Conservation (phyloP, 2,797 vertebrate genomes). For the Novumbra hubbsi region DNA sequence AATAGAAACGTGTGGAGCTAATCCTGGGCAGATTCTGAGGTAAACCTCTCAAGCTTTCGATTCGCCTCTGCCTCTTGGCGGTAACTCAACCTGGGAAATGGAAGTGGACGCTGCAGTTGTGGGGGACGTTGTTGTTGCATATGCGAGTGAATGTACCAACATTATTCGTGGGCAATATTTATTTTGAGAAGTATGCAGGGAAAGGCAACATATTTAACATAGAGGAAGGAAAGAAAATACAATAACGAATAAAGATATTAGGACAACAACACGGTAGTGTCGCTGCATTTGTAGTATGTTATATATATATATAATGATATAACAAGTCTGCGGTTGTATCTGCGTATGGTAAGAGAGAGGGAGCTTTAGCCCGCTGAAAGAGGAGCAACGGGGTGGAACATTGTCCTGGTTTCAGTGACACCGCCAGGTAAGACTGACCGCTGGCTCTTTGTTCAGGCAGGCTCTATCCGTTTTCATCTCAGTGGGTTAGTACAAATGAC, state of each 20-base stretch:
- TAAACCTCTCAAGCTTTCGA: too few species aligned
- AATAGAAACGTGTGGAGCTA: too few species aligned
- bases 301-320: too few species aligned
- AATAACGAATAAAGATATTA: background rate
- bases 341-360: slow-evolving; percentile 36
- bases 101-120: slow-evolving; percentile 32
- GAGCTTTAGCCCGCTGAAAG: slow-evolving; percentile 52
- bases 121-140: slow-evolving; percentile 11
- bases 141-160: background rate
- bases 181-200: background rate
- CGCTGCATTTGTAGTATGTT: background rate
- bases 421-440: slow-evolving; percentile 42
- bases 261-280: background rate
- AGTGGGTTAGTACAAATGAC: slow-evolving; percentile 20
- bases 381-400: slow-evolving; percentile 59
- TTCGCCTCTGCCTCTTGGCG: too few species aligned
- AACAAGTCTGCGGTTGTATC: slow-evolving; percentile 24
- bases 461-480: slow-evolving; percentile 8
- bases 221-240: too few species aligned
- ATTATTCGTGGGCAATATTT: background rate
- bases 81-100: too few species aligned
- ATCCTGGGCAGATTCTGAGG: too few species aligned
- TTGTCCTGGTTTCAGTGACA: slow-evolving; percentile 57
- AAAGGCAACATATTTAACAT: too few species aligned
- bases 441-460: slow-evolving; percentile 38